Base-by-base conservation (phyloP, 2,113 vertebrate genomes). In the Patagioenas fasciata region DNA sequence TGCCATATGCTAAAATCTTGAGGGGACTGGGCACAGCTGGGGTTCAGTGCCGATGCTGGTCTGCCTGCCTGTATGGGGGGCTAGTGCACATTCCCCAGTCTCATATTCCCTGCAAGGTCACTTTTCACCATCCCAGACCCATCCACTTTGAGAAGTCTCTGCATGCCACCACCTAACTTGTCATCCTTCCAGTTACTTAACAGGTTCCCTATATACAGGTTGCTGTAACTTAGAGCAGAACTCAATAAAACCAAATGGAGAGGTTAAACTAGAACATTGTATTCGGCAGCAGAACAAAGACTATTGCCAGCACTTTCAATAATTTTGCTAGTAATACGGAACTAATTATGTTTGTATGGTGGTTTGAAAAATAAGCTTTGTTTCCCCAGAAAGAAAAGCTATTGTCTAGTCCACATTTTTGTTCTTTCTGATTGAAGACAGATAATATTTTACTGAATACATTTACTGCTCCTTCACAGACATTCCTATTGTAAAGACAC, bases 271-370 rank as follows among this genome's bases (percentile, higher is more conserved):
- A 62, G 18, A 88, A 54, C 31, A 6, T 16, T 18, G 0, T 7
- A 72, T 28, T 10, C 79, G 54, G 57, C 84, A 95, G 25, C 40
- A 83, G 70, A 95, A 85, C 44, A 89, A 88, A 93, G 31, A 29
- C 29, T 64, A 28, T 13, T 93, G 72, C 32, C 48, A 88, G 28
- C n/a, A 31, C 31, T 51, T 85, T 60, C 51, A 69, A 3, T 26
- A 42, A 16, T 71, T 88, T 67, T 82, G 60, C n/a, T 47, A 29
- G 29, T 54, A 50, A 54, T 24, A 73, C 0, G 6, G 50, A 89
- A 89, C 62, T 87, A 53, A 71, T 62, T 60, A 42, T 10, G 11
- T 72, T 75, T 67, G 62, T 0, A 0, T 54, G n/a, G 23, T 32
- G 29, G 36, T 31, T 83, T 74, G 58, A 80, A 93, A 93, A 93